Evolutionary conservation across 2,113 vertebrate species (phyloP).

Genomic region (Sinocyclocheilus rhinocerous): DNA sequence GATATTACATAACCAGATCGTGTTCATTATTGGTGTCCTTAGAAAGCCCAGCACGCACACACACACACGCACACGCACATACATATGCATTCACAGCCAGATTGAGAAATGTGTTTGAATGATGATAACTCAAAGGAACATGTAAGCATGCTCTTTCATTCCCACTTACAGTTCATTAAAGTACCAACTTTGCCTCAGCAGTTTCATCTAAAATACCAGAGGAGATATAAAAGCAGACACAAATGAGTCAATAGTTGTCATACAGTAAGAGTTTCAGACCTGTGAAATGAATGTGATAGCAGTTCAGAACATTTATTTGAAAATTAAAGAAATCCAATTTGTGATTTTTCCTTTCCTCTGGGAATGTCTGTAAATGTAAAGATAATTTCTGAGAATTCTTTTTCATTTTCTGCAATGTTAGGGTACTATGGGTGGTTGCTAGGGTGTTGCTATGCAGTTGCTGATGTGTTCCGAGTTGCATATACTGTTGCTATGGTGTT

Average conservation of each 20-base stretch:
- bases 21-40: slow-evolving; percentile 9
- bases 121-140: slow-evolving; percentile 1
- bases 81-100: neutral
- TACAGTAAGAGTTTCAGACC: neutral
- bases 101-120: slow-evolving; percentile 28
- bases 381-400: neutral
- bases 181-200: neutral
- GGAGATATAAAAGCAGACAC: neutral
- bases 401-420: neutral
- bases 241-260: neutral
- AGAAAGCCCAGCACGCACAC: slow-evolving; percentile 18
- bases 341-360: neutral
- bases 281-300: too few relatives aligned
- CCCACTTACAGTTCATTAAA: neutral
- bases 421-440: too few relatives aligned
- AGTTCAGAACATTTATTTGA: too few relatives aligned
- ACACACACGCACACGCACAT: neutral
- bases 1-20: neutral
- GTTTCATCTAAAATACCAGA: neutral
- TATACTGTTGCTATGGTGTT: too few relatives aligned
- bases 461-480: too few relatives aligned
- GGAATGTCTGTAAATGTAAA: neutral
- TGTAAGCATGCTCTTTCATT: neutral
- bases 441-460: too few relatives aligned
- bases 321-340: too few relatives aligned